Base-by-base conservation (phyloP, 2,888 invertebrate species). In the Mystacides longicornis region DNA sequence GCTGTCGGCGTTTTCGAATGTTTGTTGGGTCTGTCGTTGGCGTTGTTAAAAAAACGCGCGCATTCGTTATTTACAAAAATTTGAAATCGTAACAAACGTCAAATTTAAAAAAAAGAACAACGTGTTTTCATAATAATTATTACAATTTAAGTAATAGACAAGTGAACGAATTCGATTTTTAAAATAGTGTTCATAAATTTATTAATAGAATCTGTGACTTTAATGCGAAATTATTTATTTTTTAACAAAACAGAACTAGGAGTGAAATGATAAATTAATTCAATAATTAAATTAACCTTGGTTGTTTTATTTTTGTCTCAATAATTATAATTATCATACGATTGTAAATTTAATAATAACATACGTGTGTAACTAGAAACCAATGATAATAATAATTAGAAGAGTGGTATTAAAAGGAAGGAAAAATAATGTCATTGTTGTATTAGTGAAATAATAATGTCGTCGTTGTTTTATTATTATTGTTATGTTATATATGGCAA, bases 1-100 rank as follows among this genome's bases (percentile, higher is more conserved):
- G 55, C 50, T 57, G 55, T 56, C 57, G 59, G 57, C 54, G 48
- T 45, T 51, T 49, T 46, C 55, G 51, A 42, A 31, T 19, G 51
- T 19, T 46, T 48, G 56, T 54, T 46, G 54, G 19, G 54, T 27
- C 27, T 47, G 16, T 51, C 22, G 16, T 33, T 18, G n/a, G 22
- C 9, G 22, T 21, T 23, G n/a, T n/a, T n/a, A n/a, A n/a, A n/a
- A n/a, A n/a, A n/a, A n/a, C 49, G 49, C 27, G 49, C 33, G 21
- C 37, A 19, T 27, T 23, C 18, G 42, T 37, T 21, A 45, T 51
- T 51, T 18, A 23, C 33, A 51, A 51, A 37, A 51, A 51, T 52
- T 49, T 16, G 14, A 33, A 47, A 48, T 48, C 54, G 49, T 54
- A 49, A 49, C 42, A 54, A 49, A 54, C 49, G 54, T 54, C 54